Percentiles rank a stretch among this genome's conserved stretches.
Conservation (phyloP, 2,888 invertebrate species). For the Leucozona laternaria region DNA sequence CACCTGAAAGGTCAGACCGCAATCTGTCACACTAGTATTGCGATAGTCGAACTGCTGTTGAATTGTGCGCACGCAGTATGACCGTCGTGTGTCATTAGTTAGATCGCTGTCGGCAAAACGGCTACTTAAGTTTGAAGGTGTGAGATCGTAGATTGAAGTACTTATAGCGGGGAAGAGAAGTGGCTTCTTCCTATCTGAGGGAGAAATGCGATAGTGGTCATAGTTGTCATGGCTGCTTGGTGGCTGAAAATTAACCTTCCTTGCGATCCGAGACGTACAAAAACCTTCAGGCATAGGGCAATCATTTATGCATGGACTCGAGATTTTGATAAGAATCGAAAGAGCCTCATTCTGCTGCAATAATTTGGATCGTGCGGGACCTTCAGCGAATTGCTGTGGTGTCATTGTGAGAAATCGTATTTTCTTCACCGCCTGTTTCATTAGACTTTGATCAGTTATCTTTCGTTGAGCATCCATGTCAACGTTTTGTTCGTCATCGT, state of each 20-base stretch:
- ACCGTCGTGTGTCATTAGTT: conserved; percentile 85
- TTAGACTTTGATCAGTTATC: conserved; percentile 81
- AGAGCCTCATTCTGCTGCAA: conserved; percentile 91
- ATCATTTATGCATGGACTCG: conserved; percentile 88
- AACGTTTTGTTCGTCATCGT: conserved; percentile 38
- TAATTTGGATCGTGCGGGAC: conserved; percentile 90
- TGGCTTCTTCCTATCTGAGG: conserved; percentile 60
- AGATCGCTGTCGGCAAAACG: conserved; percentile 57
- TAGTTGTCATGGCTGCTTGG: conserved; percentile 56
- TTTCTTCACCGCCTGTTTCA: conserved; percentile 89
- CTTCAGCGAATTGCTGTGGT: conserved; percentile 93
- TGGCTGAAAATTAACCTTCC: conserved; percentile 79
- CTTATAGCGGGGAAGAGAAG: conserved; percentile 81
- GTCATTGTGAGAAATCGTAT: conserved; percentile 91
- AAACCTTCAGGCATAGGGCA: conserved; percentile 90
- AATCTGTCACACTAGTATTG: conserved; percentile 90
- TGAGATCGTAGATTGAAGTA: conserved; percentile 84
- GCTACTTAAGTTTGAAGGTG: conserved; percentile 79
- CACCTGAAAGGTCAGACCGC: conserved; percentile 91
- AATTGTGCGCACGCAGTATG: conserved; percentile 89
- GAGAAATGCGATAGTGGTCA: conserved; percentile 54
- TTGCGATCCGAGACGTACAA: conserved; percentile 84
- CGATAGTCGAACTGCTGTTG: conserved; percentile 89
- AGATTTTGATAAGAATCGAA: conserved; percentile 92
- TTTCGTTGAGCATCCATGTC: conserved; percentile 80